A percentile compares a stretch with the other conserved stretches of the same genome.
Evolutionary conservation across 2,113 vertebrate species (phyloP).

Genomic region (Pteruthius melanotis): DNA sequence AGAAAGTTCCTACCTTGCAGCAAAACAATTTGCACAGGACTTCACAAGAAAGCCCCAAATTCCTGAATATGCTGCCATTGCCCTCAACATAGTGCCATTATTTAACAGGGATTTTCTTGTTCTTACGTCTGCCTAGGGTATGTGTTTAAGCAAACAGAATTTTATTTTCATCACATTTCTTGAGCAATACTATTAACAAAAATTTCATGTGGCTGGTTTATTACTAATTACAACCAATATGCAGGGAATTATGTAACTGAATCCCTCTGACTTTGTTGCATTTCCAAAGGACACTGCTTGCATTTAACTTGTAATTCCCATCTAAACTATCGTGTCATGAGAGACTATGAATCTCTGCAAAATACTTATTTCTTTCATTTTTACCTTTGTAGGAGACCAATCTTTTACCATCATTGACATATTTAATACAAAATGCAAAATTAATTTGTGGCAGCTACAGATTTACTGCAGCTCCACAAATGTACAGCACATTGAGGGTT

Average conservation of each 20-base stretch:
- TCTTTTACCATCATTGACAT: not conserved
- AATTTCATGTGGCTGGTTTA: not conserved
- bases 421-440: not conserved
- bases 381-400: not conserved
- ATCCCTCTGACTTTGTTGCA: not conserved
- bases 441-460: not conserved
- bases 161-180: conserved; percentile 15
- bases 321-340: not conserved
- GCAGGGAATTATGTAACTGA: not conserved
- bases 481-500: not conserved
- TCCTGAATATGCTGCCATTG: conserved; percentile 66
- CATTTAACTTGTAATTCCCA: not conserved
- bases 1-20: conserved; percentile 43
- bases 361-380: not conserved
- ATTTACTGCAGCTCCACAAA: not conserved
- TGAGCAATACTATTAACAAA: not conserved
- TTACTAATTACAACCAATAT: not conserved
- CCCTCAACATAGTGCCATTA: conserved; percentile 77
- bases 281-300: not conserved
- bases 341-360: not conserved
- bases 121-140: conserved; percentile 71
- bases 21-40: conserved; percentile 64
- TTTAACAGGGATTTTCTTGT: conserved; percentile 86
- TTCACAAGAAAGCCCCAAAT: conserved; percentile 72
- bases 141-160: conserved; percentile 52